Evolutionary conservation across 2,888 invertebrate species (phyloP), one percentile per base, ranked within the genome.

Genomic region (Brachylomia viminalis): DNA sequence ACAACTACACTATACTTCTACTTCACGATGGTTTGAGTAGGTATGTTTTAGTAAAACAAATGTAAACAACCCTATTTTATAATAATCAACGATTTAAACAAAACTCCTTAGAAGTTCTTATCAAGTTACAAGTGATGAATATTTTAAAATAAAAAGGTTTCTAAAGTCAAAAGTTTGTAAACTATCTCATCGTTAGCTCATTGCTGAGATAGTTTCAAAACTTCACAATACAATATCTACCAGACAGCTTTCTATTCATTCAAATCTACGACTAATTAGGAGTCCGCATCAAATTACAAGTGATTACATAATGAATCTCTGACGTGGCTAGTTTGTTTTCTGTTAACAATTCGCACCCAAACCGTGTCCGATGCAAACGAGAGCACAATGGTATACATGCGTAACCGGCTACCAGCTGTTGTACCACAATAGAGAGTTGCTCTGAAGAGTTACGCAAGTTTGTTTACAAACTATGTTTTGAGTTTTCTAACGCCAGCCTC

Each of bases 351-450:
- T 90, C 85, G 88, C 87, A 88, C 86, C 90, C 80, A 86, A 91
- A 90, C 86, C 86, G 85, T 88, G 85, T 88, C 88, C 90, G 90
- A 91, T 89, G 91, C 91, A 92, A 95, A 94, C 91, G 92, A 92
- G 90, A 92, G 89, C 87, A 95, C 94, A 94, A 95, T 93, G 87
- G 92, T 88, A n/a, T n/a, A 90, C 75, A 85, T 89, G 91, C 93
- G 93, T 93, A 95, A 94, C 94, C 86, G 91, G 91, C 91, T 87
- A 91, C 93, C 96, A 95, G 94, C 94, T 94, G 94, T 92, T 92
- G 90, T 86, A 88, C 91, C 89, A 95, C 95, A 96, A 96, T 95
- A 93, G 95, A 94, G 93, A 95, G 94, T 92, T 87, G 91, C 88
- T 90, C 91, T 91, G 87, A 87, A 90, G 86, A 86, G 91, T 95